Conservation (phyloP, 2,113 vertebrate species). For the Pygoscelis antarcticus region DNA sequence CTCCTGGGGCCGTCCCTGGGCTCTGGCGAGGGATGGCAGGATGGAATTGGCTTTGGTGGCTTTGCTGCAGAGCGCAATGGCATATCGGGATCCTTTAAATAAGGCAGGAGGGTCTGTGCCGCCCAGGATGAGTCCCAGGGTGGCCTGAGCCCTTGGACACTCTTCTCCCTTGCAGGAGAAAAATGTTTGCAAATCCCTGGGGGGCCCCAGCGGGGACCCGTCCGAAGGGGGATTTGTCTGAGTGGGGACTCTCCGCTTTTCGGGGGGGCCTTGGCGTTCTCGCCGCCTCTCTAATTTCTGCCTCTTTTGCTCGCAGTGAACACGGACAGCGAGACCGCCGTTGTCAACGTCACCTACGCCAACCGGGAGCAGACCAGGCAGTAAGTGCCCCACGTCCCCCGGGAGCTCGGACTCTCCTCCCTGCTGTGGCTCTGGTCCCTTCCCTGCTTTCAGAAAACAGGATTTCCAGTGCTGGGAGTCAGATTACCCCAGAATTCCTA, state of each 20-base stretch:
- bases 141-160: fast-evolving
- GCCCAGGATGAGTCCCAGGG: neutral
- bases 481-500: neutral
- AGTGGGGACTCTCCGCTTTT: neutral
- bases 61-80: fast-evolving
- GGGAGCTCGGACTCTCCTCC: neutral
- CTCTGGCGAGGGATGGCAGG: neutral
- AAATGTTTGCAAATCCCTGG: neutral
- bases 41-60: neutral
- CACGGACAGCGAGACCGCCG: constrained; percentile 93
- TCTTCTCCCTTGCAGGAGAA: neutral
- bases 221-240: fast-evolving
- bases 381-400: constrained; percentile 72
- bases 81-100: fast-evolving
- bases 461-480: neutral
- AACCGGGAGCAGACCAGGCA: constrained; percentile 92
- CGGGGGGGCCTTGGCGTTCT: fast-evolving
- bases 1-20: neutral
- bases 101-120: neutral
- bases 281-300: neutral
- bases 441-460: fast-evolving
- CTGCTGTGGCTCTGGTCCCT: neutral
- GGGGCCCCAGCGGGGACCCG: fast-evolving
- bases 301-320: constrained; percentile 79
- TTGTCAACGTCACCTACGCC: constrained; percentile 93